Conservation (phyloP, 2,888 invertebrate genomes). For the Rapana venosa region DNA sequence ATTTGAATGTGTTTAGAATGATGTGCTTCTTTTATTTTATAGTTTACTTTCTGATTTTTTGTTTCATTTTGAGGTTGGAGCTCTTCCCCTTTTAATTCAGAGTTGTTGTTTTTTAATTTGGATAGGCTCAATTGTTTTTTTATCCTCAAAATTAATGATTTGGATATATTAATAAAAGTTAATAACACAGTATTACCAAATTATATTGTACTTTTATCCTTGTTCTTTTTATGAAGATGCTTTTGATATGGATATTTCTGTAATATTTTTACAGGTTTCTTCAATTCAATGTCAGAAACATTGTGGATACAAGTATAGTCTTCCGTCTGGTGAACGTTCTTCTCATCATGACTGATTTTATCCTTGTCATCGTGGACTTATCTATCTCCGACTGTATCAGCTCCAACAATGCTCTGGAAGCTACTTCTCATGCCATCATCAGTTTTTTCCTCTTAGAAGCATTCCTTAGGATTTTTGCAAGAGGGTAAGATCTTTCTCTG, state of each 20-base stretch:
- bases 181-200: too few species aligned
- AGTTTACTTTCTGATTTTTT: too few species aligned
- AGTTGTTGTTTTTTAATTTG: too few species aligned
- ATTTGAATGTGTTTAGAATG: too few species aligned
- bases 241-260: neutral
- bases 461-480: slow-evolving; percentile 76
- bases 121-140: too few species aligned
- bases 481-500: slow-evolving; percentile 71
- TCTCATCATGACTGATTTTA: slow-evolving; percentile 71
- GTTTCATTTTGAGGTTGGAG: too few species aligned
- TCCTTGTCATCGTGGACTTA: slow-evolving; percentile 70
- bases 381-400: slow-evolving; percentile 57
- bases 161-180: too few species aligned
- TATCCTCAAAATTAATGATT: too few species aligned
- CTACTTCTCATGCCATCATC: slow-evolving; percentile 77
- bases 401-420: slow-evolving; percentile 65
- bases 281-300: slow-evolving; percentile 55
- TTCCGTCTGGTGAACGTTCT: slow-evolving; percentile 72
- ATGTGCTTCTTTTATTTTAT: too few species aligned
- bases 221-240: neutral
- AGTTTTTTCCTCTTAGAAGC: slow-evolving; percentile 79
- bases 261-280: slow-evolving; percentile 59
- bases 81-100: too few species aligned
- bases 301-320: slow-evolving; percentile 67
- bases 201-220: neutral